Base-by-base conservation (phyloP, 2,113 vertebrate species). In the Entelurus aequoreus region DNA sequence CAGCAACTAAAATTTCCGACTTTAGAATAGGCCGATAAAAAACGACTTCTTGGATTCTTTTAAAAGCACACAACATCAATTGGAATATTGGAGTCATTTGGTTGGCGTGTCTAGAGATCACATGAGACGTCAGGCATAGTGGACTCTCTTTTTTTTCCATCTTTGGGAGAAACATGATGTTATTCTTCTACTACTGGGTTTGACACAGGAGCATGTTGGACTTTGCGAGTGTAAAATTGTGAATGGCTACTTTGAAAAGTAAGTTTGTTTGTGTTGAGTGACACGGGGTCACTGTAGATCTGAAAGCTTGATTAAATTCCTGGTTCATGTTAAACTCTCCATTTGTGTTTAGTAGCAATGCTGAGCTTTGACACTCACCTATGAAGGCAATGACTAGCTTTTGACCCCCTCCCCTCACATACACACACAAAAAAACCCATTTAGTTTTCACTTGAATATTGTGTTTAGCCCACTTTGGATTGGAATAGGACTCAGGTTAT, bases 261-360 rank as follows among this genome's bases (percentile, higher is more conserved):
- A 46, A 66, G 63, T 65, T 71, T 75, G 60, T 60, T 21, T 48
- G 58, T 44, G 21, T 67, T 48, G 65, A 60, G 47, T 67, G 65
- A 72, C 67, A 50, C 64, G 11, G 66, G 67, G 76, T 56, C 76
- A 63, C 14, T 9, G 55, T 12, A 5, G 19, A 65, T 68, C 67
- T 66, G 63, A 65, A 62, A 61, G 74, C 64, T 79, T 79, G 74
- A 77, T 81, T 72, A 66, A 79, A 74, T 71, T 73, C 69, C 59
- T 16, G 35, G 56, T 60, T 65, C 48, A 75, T 47, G 71, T 76
- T 44, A 69, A 60, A 68, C 61, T 72, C 28, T 28, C 50, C 42
- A 62, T 46, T 55, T 75, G 68, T 14, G 19, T 21, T 13, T 57
- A 50, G 44, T 44, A 52, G 65, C 60, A 74, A 65, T 71, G 62